Base-by-base conservation (phyloP, 2,797 vertebrate genomes). In the Platyrinchus mystaceus region DNA sequence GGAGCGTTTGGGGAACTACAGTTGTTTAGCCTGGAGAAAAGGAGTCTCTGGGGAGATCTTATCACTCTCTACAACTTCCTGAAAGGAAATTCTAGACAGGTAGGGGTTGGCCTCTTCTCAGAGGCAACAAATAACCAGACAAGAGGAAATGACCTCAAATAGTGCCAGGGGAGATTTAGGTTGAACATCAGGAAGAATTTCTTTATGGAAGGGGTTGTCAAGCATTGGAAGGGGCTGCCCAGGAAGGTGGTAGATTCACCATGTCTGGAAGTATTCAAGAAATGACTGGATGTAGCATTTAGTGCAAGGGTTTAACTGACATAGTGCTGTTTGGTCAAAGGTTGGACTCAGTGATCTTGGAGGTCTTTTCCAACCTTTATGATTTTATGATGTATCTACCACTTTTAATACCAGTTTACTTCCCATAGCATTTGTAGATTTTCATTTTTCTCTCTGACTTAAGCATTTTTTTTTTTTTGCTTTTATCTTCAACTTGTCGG, bases 271-370 rank as follows among this genome's bases (percentile, higher is more conserved):
- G 22, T 70, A 14, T 63, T 69, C 37, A 52, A 63, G 36, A 70
- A 69, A 63, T 0, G 0, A 44, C 17, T 76, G 56, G 28, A 50
- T 36, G 5, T n/a, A n/a, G 16, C 41, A 10, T 14, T 44, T 34
- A 37, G 27, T 56, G 43, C 36, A 56, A 0, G 24, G 36, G 13
- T 82, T 63, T 69, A 56, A 23, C 49, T 55, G 23, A 20, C 13
- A 12, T 30, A 19, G 16, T 43, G 17, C 43, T 44, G 9, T 70
- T 63, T 21, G 23, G n/a, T 63, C 56, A 44, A 63, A 89, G 71
- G 37, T 64, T 71, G 58, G 14, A 52, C 34, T 58, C 52, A 21
- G 14, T 56, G 43, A 27, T 58, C 50, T 34, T 77, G n/a, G 18
- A 77, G 24, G 26, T n/a, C 49, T 84, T 62, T 77, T 58, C 21